Evolutionary conservation across 2,888 invertebrate genomes (phyloP).

Genomic region (Unio pictorum): DNA sequence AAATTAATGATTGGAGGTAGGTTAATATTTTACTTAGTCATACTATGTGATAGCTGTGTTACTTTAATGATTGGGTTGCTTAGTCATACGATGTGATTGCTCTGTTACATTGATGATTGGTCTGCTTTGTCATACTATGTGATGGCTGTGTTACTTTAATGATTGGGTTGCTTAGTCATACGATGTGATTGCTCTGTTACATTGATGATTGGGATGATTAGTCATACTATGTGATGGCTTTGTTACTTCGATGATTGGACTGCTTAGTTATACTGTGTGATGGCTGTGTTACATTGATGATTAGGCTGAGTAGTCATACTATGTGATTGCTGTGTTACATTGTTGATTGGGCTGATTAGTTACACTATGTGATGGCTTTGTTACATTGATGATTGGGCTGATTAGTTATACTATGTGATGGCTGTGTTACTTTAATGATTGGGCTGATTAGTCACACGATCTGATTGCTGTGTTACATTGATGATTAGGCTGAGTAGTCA

Average conservation of each 20-base stretch:
- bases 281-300: slow-evolving; percentile 84
- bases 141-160: too few relatives aligned
- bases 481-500: slow-evolving; percentile 76
- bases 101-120: slow-evolving; percentile 72
- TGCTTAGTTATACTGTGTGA: slow-evolving; percentile 78
- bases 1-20: too few relatives aligned
- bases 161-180: too few relatives aligned
- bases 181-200: too few relatives aligned
- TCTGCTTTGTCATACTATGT: too few relatives aligned
- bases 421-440: slow-evolving; percentile 91
- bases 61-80: slow-evolving; percentile 75
- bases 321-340: slow-evolving; percentile 54
- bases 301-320: slow-evolving; percentile 74
- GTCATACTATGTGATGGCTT: slow-evolving; percentile 89
- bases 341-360: slow-evolving; percentile 77
- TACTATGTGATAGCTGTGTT: too few relatives aligned
- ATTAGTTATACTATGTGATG: slow-evolving; percentile 86
- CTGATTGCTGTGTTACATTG: slow-evolving; percentile 54
- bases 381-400: slow-evolving; percentile 88
- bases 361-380: slow-evolving; percentile 89
- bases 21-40: too few relatives aligned
- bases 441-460: slow-evolving; percentile 72
- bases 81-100: slow-evolving; percentile 91
- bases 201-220: slow-evolving; percentile 76
- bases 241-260: slow-evolving; percentile 70